Conservation (phyloP, 2,888 invertebrate genomes). For the Lampropteryx suffumata region DNA sequence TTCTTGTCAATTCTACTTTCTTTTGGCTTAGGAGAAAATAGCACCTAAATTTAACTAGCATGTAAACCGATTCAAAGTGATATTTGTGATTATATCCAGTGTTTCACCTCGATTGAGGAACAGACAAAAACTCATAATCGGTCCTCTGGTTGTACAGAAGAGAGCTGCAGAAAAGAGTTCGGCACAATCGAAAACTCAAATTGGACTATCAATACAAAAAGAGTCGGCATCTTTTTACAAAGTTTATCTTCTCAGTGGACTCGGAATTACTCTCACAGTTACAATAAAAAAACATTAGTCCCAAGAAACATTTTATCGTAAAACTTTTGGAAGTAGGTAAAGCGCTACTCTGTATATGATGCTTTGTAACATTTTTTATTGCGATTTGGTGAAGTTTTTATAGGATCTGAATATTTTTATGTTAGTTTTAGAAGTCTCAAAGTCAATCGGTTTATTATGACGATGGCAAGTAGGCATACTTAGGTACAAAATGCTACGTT, state of each 20-base stretch:
- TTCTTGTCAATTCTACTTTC: too few species aligned
- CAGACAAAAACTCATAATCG: too few species aligned
- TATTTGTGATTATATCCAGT: too few species aligned
- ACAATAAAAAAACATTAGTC: constrained; percentile 38
- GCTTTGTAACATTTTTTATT: constrained; percentile 69
- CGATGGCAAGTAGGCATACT: constrained; percentile 34
- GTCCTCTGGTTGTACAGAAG: too few species aligned
- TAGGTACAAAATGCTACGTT: too few species aligned
- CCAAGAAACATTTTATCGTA: constrained; percentile 57
- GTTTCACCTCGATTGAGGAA: too few species aligned
- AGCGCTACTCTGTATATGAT: constrained; percentile 45
- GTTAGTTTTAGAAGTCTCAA: constrained; percentile 60
- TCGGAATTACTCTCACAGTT: neutral
- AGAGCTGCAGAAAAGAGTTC: too few species aligned
- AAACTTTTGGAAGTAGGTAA: constrained; percentile 58
- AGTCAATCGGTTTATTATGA: constrained; percentile 58
- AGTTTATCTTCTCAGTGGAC: neutral
- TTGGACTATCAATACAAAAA: neutral
- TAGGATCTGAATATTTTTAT: constrained; percentile 67
- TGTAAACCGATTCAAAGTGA: too few species aligned
- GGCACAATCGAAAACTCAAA: too few species aligned
- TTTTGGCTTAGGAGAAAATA: too few species aligned
- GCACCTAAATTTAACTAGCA: too few species aligned
- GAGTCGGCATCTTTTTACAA: neutral
- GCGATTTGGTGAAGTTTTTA: constrained; percentile 69